Evolutionary conservation across 2,888 invertebrate genomes (phyloP), one percentile per base, ranked within the genome.

Genomic region (Gerris lacustris): DNA sequence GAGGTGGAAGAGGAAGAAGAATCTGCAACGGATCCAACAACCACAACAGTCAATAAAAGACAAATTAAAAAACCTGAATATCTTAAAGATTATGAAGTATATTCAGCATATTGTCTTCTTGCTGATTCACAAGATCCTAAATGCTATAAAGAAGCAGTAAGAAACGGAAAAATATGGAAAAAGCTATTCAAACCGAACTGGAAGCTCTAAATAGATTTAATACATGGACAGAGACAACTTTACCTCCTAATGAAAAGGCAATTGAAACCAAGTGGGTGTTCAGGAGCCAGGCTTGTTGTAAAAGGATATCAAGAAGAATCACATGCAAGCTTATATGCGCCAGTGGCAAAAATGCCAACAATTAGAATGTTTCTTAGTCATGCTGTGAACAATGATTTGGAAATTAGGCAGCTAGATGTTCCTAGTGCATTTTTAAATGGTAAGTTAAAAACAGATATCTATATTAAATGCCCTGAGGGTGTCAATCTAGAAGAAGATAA

Each of bases 391-490:
- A 66, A 71, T 7, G 64, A 63, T 43, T 69, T 45, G 17, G 63
- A 66, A 70, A 67, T 73, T 15, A 67, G 63, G 55, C 74, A 73
- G 69, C 69, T 74, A 6, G 73, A 74, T 63, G 63, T 72, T 44
- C 72, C 72, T 47, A 67, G 67, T 45, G 73, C 72, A 5, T 73
- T 73, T 63, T 70, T 73, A 43, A 73, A 73, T 55, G 71, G 71
- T 63, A 63, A 47, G 18, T 67, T 71, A 6, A 62, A 69, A 45
- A 69, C 43, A 31, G 71, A 75, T 45, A 68, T 73, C n/a, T 72
- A 72, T 55, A 72, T 73, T 17, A 55, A 73, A 62, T 62, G 55
- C 69, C 75, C 75, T 64, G 72, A 74, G 67, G 73, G 75, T 44
- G 31, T 74, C 9, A 55, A 55, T 11, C 9, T 55, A 55, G 55